phyloP scores from a whole-genome alignment of 2,797 vertebrate genomes.

The Diplodus puntazzo region DNA sequence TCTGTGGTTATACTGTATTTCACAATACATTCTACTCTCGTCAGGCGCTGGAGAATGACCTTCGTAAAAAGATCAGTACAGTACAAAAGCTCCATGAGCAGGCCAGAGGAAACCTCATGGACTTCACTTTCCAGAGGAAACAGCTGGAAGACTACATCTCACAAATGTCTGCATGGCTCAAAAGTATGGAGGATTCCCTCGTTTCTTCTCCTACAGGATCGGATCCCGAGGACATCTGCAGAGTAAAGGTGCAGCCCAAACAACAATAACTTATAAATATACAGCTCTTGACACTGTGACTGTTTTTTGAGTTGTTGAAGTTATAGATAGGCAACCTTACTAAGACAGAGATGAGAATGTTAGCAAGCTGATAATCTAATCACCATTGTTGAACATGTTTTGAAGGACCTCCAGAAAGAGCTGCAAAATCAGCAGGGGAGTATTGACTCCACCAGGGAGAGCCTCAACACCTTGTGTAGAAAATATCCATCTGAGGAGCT shows the following conservation, averaged over 20 bases:
- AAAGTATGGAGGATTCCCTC: constrained; percentile 88
- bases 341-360: background rate
- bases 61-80: constrained; percentile 90
- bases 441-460: constrained; percentile 91
- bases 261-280: background rate
- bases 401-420: constrained; percentile 93
- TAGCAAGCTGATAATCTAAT: background rate
- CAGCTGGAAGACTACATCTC: constrained; percentile 91
- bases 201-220: constrained; percentile 82
- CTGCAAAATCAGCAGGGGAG: constrained; percentile 91
- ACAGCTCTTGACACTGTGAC: background rate
- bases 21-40: constrained; percentile 1
- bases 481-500: constrained; percentile 93
- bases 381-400: constrained; percentile 13
- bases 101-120: constrained; percentile 88
- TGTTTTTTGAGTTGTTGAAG: background rate
- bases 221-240: constrained; percentile 90
- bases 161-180: constrained; percentile 89
- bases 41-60: constrained; percentile 93
- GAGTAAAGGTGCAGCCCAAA: constrained; percentile 88
- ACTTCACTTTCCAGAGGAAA: constrained; percentile 90
- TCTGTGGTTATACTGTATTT: background rate
- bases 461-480: constrained; percentile 92
- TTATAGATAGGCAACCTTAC: background rate
- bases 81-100: constrained; percentile 90